phyloP scores from a whole-genome alignment of 2,888 invertebrate species.

The Melieria picta region DNA sequence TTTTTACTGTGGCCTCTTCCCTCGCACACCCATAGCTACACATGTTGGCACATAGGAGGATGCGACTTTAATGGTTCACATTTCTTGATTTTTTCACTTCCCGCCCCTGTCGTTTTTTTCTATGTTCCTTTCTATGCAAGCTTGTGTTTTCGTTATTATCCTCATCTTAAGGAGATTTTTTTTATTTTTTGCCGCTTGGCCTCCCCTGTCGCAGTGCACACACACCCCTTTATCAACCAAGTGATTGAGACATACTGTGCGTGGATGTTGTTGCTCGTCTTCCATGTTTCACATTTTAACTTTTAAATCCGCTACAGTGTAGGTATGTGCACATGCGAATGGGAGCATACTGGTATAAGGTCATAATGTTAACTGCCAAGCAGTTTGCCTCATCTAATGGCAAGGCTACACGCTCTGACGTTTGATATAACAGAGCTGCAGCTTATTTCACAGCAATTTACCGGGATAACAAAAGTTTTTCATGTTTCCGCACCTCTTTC shows the following conservation, averaged over 20 bases:
- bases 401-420: conserved; percentile 6
- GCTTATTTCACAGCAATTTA: conserved; percentile 36
- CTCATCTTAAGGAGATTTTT: neutral
- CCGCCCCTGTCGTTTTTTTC: neutral
- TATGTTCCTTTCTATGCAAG: neutral
- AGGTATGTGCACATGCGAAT: too few species aligned
- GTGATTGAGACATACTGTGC: conserved; percentile 4
- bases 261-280: neutral
- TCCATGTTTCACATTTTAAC: conserved; percentile 28
- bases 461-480: conserved; percentile 31
- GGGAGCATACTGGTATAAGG: too few species aligned
- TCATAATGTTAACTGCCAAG: conserved; percentile 14
- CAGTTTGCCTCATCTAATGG: conserved; percentile 28
- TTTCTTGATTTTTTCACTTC: conserved; percentile 19
- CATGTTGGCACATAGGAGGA: conserved; percentile 12
- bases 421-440: conserved; percentile 18
- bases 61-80: conserved; percentile 29
- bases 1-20: conserved; percentile 16
- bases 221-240: neutral
- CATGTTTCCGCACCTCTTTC: conserved; percentile 4
- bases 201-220: too few species aligned
- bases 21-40: too few species aligned
- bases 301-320: conserved; percentile 9
- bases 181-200: too few species aligned
- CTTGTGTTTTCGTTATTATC: neutral